Base-by-base conservation (phyloP, 2,888 invertebrate genomes). In the Heteromurus nitidus region DNA sequence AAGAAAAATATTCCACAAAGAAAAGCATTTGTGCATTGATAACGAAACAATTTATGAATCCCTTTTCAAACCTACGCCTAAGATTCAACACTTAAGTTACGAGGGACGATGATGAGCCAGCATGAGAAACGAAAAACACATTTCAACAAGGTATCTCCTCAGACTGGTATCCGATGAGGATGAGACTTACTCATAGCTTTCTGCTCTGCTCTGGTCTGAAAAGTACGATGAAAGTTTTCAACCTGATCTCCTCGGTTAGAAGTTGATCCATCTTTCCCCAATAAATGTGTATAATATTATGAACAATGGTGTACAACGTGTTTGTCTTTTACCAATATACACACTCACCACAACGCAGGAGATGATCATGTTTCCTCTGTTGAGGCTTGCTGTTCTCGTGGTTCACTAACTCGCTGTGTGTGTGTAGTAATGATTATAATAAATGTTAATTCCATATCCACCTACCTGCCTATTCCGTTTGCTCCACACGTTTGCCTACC, bases 381-480 rank as follows among this genome's bases (percentile, higher is more conserved):
- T 64, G 47, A n/a, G n/a, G n/a, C n/a, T n/a, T n/a, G n/a, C n/a
- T n/a, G n/a, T n/a, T n/a, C n/a, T n/a, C n/a, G n/a, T 53, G 73
- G 53, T 53, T 73, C 73, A 73, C 47, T 28, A 73, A 60, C 73
- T 73, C 55, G 60, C 22, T 20, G 13, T n/a, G 18, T 31, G 42
- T 24, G 24, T 20, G 55, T 74, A 5, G 28, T 65, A 26, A 55
- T 16, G 22, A 62, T 69, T 11, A 75, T 75, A 64, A 26, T 67
- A 76, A 75, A 65, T 75, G 76, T 69, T 53, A 64, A 77, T 42
- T 64, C 53, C 62, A 77, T 70, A 69, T 77, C 70, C 70, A 70
- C 77, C 77, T 70, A 65, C 64, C 50, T 68, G 36, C 60, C 68
- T 68, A n/a, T n/a, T n/a, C n/a, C n/a, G 65, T 28, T 67, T 55